Conservation (phyloP, 2,888 invertebrate genomes). For the Hylaea fasciaria region DNA sequence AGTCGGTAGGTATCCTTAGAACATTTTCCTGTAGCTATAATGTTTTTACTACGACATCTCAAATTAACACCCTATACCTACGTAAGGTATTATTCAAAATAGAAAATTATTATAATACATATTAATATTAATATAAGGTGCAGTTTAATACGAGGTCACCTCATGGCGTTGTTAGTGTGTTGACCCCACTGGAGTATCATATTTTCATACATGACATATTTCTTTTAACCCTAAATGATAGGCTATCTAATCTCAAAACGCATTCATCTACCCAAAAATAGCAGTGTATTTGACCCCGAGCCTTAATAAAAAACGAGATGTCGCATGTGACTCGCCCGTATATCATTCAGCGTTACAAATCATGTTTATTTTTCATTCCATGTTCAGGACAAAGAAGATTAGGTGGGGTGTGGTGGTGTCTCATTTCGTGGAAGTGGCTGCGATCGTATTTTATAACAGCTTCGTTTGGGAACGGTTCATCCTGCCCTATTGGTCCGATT, state of each 20-base stretch:
- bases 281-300: slow-evolving; percentile 18
- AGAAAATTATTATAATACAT: too few relatives aligned
- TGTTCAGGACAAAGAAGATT: slow-evolving; percentile 87
- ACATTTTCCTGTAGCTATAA: too few relatives aligned
- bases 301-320: slow-evolving; percentile 33
- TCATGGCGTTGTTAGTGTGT: slow-evolving; percentile 1
- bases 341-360: slow-evolving; percentile 37
- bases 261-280: slow-evolving; percentile 24
- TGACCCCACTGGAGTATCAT: slow-evolving; percentile 14
- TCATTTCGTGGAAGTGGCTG: slow-evolving; percentile 90
- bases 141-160: slow-evolving; percentile 2
- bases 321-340: slow-evolving; percentile 35
- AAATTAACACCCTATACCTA: too few relatives aligned
- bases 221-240: slow-evolving; percentile 14
- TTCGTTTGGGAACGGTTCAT: slow-evolving; percentile 93
- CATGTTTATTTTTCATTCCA: slow-evolving; percentile 42
- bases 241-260: slow-evolving; percentile 29
- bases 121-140: neutral
- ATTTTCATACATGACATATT: slow-evolving; percentile 17
- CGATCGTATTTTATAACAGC: slow-evolving; percentile 91
- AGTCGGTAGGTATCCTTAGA: too few relatives aligned
- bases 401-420: slow-evolving; percentile 90
- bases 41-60: too few relatives aligned
- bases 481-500: slow-evolving; percentile 87
- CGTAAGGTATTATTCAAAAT: slow-evolving; percentile 5